phyloP scores from a whole-genome alignment of 92 coral and sea anemone species.

The Porites divaricata region DNA sequence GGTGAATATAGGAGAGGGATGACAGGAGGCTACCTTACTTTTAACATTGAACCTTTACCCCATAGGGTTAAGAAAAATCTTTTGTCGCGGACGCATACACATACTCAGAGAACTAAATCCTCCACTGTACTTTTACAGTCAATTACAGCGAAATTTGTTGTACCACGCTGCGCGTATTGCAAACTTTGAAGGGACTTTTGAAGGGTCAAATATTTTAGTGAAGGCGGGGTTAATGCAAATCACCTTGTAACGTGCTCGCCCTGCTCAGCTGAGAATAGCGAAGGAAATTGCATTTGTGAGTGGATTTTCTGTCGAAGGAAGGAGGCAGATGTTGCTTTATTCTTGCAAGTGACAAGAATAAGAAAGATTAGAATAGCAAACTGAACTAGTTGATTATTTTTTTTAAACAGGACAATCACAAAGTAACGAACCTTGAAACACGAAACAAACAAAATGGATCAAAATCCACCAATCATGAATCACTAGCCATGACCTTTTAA shows the following conservation, averaged over 20 bases:
- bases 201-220: not conserved
- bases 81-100: not conserved
- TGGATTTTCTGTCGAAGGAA: not conserved
- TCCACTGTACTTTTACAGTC: conserved; percentile 6
- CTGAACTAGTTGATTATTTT: conserved; percentile 4
- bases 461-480: conserved; percentile 8
- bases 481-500: conserved; percentile 17
- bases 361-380: conserved; percentile 11
- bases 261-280: conserved; percentile 15
- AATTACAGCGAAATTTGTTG: not conserved
- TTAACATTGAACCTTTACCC: not conserved
- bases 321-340: conserved; percentile 13
- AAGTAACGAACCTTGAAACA: conserved; percentile 16
- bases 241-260: conserved; percentile 5
- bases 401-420: conserved; percentile 1
- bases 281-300: conserved; percentile 6
- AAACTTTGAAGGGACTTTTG: no score
- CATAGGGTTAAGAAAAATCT: no score
- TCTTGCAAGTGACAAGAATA: conserved; percentile 11
- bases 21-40: conserved; percentile 14
- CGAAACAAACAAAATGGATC: not conserved
- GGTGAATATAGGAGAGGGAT: conserved; percentile 6
- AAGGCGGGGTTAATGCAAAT: conserved; percentile 12
- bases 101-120: conserved; percentile 5
- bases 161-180: no score